Conservation (phyloP, 1,140 invertebrate species). For the Ceratina calcarata region DNA sequence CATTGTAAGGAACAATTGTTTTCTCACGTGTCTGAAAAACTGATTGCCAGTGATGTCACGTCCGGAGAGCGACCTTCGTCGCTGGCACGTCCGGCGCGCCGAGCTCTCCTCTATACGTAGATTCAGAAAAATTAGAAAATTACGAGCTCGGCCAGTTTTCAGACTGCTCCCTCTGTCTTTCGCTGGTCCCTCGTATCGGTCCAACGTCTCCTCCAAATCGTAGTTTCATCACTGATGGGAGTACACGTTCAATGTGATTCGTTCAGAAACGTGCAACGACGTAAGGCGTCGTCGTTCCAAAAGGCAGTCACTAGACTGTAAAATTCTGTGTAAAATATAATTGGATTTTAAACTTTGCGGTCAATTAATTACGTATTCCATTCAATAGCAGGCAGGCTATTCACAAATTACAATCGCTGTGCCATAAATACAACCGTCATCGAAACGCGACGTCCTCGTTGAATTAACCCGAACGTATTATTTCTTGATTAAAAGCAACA, state of each 20-base stretch:
- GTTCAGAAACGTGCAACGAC: too few species aligned
- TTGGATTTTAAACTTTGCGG: too few species aligned
- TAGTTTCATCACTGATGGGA: too few species aligned
- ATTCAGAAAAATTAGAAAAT: constrained; percentile 44
- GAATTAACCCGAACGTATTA: not conserved
- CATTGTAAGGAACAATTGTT: constrained; percentile 56
- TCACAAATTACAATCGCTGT: not conserved
- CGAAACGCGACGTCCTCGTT: not conserved
- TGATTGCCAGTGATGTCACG: constrained; percentile 61
- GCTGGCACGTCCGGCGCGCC: constrained; percentile 45
- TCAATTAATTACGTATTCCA: too few species aligned
- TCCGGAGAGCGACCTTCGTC: constrained; percentile 59
- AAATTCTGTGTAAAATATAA: too few species aligned
- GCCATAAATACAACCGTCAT: not conserved
- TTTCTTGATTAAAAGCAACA: not conserved
- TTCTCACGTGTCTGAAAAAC: constrained; percentile 62
- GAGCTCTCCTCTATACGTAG: constrained; percentile 32
- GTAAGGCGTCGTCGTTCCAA: too few species aligned
- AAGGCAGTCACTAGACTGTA: too few species aligned
- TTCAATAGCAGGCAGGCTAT: not conserved
- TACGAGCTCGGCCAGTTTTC: not conserved
- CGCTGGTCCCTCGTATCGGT: not conserved
- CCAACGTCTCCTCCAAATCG: too few species aligned
- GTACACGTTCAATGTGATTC: too few species aligned
- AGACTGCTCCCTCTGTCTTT: not conserved